Percentiles rank a stretch among this genome's conserved stretches.
These are phyloP conservation scores for Pomacea canaliculata DNA, from an alignment of 2,888 invertebrate species.

Conservation along the genomic window DNA sequence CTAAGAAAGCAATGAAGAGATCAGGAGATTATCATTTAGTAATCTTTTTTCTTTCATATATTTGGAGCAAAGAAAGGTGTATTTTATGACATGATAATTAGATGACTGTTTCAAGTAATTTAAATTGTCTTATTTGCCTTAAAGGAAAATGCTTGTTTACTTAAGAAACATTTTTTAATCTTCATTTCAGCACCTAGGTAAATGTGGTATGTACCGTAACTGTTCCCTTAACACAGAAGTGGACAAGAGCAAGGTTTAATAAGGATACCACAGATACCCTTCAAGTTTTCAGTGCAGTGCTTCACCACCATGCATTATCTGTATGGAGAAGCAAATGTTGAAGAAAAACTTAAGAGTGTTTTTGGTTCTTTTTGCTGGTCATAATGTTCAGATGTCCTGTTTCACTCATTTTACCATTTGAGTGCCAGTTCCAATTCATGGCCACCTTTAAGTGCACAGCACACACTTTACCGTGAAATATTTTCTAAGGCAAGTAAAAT, in stretches of 20 bases:
- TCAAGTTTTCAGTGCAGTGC: no score
- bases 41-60: no score
- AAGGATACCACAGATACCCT: not conserved
- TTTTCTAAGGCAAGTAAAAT: no score
- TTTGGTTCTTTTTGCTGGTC: not conserved
- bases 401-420: no score
- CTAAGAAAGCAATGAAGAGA: no score
- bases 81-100: not conserved
- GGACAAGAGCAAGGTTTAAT: conserved; percentile 47
- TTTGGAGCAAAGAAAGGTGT: no score
- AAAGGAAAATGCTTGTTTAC: no score
- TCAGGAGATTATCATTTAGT: no score
- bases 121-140: no score
- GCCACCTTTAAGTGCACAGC: no score
- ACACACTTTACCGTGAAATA: no score
- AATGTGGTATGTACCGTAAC: conserved; percentile 68
- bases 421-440: no score
- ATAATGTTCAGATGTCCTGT: not conserved
- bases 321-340: not conserved
- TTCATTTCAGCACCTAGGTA: conserved; percentile 65
- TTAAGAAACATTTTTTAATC: conserved; percentile 2
- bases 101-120: not conserved
- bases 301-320: not conserved
- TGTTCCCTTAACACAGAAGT: conserved; percentile 65
- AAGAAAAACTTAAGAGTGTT: not conserved